Evolutionary conservation across 2,888 invertebrate genomes (phyloP).

Genomic region (Steinernema hermaphroditum): DNA sequence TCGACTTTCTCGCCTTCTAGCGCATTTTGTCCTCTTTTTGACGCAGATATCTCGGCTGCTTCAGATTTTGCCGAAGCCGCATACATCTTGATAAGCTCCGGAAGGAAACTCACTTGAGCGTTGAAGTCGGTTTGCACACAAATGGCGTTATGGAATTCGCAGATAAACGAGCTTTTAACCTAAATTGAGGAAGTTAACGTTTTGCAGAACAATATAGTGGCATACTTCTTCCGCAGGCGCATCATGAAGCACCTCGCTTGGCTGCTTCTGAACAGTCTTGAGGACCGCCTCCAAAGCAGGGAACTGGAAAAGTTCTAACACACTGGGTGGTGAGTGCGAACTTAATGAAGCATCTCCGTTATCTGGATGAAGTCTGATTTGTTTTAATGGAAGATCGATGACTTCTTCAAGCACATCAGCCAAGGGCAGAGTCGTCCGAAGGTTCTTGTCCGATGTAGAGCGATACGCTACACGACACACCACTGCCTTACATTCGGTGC

Average conservation of each 20-base stretch:
- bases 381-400: slow-evolving; percentile 44
- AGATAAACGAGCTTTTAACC: slow-evolving; percentile 94
- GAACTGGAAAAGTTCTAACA: slow-evolving; percentile 61
- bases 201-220: neutral
- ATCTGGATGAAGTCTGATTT: slow-evolving; percentile 35
- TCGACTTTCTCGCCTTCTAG: slow-evolving; percentile 6
- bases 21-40: slow-evolving; percentile 35
- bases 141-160: slow-evolving; percentile 97
- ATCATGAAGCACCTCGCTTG: slow-evolving; percentile 13
- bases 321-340: slow-evolving; percentile 37
- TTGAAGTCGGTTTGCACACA: slow-evolving; percentile 78
- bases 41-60: neutral
- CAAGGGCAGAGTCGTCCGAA: slow-evolving; percentile 47
- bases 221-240: slow-evolving; percentile 17
- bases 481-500: slow-evolving; percentile 43
- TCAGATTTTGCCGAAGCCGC: slow-evolving; percentile 18
- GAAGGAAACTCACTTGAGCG: slow-evolving; percentile 88
- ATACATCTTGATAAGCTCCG: slow-evolving; percentile 93
- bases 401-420: slow-evolving; percentile 37
- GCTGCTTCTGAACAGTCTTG: slow-evolving; percentile 42
- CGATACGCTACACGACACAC: slow-evolving; percentile 48
- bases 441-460: neutral
- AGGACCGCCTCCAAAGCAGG: slow-evolving; percentile 57
- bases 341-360: neutral
- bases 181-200: neutral